A percentile compares a stretch with the other conserved stretches of the same genome.
Conservation (phyloP, 2,888 invertebrate genomes). For the Incurvaria masculella region DNA sequence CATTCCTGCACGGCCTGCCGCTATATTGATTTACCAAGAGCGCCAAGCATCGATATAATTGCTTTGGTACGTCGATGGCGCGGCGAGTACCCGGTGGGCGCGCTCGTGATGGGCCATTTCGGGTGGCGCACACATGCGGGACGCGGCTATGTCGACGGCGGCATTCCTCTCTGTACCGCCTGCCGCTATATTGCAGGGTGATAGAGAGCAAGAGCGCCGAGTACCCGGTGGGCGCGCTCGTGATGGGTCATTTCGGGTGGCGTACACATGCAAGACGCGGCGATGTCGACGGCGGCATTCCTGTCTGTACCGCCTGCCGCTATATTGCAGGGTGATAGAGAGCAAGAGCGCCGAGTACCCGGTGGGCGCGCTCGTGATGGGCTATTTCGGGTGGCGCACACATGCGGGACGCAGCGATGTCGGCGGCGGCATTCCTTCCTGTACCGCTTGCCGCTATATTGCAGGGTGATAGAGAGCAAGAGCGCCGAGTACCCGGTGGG, state of each 20-base stretch:
- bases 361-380: slow-evolving; percentile 58
- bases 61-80: too few species aligned
- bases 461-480: slow-evolving; percentile 64
- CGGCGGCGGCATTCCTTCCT: slow-evolving; percentile 29
- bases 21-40: too few species aligned
- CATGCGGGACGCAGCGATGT: slow-evolving; percentile 35
- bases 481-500: slow-evolving; percentile 60
- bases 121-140: slow-evolving; percentile 67
- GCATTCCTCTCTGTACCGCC: slow-evolving; percentile 28
- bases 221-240: slow-evolving; percentile 59
- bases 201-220: slow-evolving; percentile 59
- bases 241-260: slow-evolving; percentile 67
- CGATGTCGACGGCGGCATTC: too few species aligned
- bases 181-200: slow-evolving; percentile 64
- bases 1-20: too few species aligned
- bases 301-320: too few species aligned
- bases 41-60: too few species aligned
- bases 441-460: slow-evolving; percentile 37
- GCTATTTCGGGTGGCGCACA: slow-evolving; percentile 65
- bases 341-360: slow-evolving; percentile 61
- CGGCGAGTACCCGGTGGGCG: slow-evolving; percentile 57
- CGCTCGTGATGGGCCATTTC: slow-evolving; percentile 57
- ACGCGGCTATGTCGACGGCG: slow-evolving; percentile 30
- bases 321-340: slow-evolving; percentile 61
- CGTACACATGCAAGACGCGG: too few species aligned